These are phyloP conservation scores for Craterocephalus amniculus DNA, from an alignment of 2,797 vertebrate species.

Conservation along the genomic window DNA sequence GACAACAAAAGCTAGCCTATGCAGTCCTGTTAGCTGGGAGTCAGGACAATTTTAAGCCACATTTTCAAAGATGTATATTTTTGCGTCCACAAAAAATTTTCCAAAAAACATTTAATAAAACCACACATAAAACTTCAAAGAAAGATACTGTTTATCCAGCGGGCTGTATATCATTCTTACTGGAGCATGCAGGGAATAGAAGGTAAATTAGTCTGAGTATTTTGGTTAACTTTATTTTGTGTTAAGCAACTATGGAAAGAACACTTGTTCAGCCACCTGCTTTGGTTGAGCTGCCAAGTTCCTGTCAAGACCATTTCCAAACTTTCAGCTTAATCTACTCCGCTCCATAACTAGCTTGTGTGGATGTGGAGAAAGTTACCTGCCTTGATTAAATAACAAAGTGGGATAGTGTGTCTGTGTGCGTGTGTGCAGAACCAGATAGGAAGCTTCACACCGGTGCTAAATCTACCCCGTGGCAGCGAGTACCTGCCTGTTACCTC, in stretches of 20 bases:
- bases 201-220: background rate
- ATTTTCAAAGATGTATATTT: too few relatives aligned
- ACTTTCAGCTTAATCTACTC: constrained; percentile 59
- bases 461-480: constrained; percentile 72
- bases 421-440: constrained; percentile 41
- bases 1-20: too few relatives aligned
- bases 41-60: too few relatives aligned
- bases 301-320: constrained; percentile 51
- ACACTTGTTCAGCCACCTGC: constrained; percentile 26
- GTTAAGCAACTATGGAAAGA: constrained; percentile 5
- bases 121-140: too few relatives aligned
- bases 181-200: background rate
- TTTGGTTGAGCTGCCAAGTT: constrained; percentile 45
- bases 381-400: constrained; percentile 53
- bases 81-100: too few relatives aligned
- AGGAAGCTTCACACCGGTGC: constrained; percentile 60
- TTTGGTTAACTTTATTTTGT: background rate
- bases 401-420: constrained; percentile 23
- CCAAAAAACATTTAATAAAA: too few relatives aligned
- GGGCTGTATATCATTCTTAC: accelerated
- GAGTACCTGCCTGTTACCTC: constrained; percentile 68
- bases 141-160: background rate
- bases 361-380: constrained; percentile 52
- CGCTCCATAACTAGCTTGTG: constrained; percentile 39
- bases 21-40: background rate